A percentile compares a stretch with the other conserved stretches of the same genome.
These are phyloP conservation scores for Stenopsyche tienmushanensis DNA, from an alignment of 1,140 invertebrate species.

Conservation along the genomic window DNA sequence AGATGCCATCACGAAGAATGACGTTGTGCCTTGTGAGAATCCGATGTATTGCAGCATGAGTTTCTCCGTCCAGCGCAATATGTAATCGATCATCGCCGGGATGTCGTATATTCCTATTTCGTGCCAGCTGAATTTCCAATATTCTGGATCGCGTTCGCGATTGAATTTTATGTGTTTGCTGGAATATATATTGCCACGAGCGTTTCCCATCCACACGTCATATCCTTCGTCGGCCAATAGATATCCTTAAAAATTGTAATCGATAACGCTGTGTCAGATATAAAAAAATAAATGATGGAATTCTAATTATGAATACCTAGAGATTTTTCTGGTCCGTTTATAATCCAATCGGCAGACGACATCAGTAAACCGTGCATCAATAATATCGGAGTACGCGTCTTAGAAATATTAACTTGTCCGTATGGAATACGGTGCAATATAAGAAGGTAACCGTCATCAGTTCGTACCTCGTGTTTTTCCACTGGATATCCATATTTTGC, in stretches of 20 bases:
- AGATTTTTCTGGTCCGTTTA: conserved; percentile 55
- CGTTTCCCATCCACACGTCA: no score
- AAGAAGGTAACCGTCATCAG: conserved; percentile 63
- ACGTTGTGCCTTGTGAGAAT: conserved; percentile 61
- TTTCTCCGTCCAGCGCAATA: conserved; percentile 54
- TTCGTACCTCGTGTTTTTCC: no score
- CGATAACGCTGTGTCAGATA: not conserved
- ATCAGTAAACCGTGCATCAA: conserved; percentile 68
- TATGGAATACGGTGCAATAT: conserved; percentile 59
- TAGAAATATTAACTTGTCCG: conserved; percentile 47
- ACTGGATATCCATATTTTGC: no score
- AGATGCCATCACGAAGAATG: conserved; percentile 61
- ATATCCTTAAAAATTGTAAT: conserved; percentile 56
- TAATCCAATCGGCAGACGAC: conserved; percentile 61
- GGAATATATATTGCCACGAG: conserved; percentile 68
- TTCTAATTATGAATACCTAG: conserved; percentile 48
- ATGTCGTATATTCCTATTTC: conserved; percentile 65
- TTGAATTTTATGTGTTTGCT: conserved; percentile 54
- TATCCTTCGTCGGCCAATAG: conserved; percentile 70
- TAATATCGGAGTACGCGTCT: conserved; percentile 47
- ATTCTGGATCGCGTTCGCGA: conserved; percentile 53
- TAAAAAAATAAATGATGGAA: conserved; percentile 1
- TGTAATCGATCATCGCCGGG: conserved; percentile 66
- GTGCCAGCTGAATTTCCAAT: conserved; percentile 64
- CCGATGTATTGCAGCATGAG: conserved; percentile 58